Base-by-base conservation (phyloP, 2,888 invertebrate species). In the Melinaea marsaeus region DNA sequence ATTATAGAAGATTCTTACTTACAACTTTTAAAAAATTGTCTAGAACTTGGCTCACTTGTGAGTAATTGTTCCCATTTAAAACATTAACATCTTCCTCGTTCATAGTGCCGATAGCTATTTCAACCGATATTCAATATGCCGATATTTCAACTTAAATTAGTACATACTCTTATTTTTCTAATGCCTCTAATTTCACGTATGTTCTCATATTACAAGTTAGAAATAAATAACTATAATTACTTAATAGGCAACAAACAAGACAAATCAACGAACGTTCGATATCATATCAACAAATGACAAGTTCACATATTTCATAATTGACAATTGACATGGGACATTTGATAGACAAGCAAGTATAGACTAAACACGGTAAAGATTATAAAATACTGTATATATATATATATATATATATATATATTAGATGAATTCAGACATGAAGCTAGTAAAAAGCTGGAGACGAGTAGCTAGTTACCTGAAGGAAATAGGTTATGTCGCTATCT, bases 71-170 rank as follows among this genome's bases (percentile, higher is more conserved):
- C 56, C 71, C 74, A 68, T 74, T 79, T 58, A 89, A 73, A 59
- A 80, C 68, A 71, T 81, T 81, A 58, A 90, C 82, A 74, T 86
- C 85, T 57, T 72, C 76, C 60, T 87, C 88, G 61, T 89, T 83
- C 89, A 90, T 89, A 62, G 63, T 75, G 60, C 47, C 11, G 33
- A 22, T 22, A 22, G 22, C 22, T 22, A 22, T 22, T 22, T 22
- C 22, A 22, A 22, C 22, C 22, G 22, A 22, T 22, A 22, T 22
- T 22, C 22, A 47, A 35, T 6, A 34, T 13, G 47, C n/a, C n/a
- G 11, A 22, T 33, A 22, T 42, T 42, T 42, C 9, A 9, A 42
- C 42, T 7, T 6, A 9, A 42, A 42, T 9, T 9, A 42, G 42
- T 42, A 42, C 42, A 42, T 42, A 42, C 42, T 42, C 42, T 9